A percentile compares a stretch with the other conserved stretches of the same genome.
Evolutionary conservation across 2,797 vertebrate species (phyloP).

Genomic region (Amazona ochrocephala): DNA sequence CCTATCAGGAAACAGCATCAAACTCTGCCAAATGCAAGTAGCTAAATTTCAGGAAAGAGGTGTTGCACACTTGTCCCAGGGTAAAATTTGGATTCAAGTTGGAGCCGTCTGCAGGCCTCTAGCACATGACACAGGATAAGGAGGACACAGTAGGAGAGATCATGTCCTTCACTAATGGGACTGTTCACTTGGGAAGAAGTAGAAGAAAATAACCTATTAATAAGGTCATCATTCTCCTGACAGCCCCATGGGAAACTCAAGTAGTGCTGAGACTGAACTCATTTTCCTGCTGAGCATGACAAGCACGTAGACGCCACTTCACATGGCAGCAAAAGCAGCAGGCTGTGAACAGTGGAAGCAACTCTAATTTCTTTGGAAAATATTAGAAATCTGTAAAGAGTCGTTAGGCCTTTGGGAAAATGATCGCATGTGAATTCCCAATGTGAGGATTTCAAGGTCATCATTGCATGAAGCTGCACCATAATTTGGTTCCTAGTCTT

Average conservation of each 20-base stretch:
- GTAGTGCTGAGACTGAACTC: not conserved
- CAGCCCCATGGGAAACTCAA: not conserved
- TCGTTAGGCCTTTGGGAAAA: not conserved
- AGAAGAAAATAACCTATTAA: conserved; percentile 54
- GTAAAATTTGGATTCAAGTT: not conserved
- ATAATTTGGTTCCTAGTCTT: not conserved
- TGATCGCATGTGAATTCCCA: not conserved
- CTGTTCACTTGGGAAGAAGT: conserved; percentile 18
- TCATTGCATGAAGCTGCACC: not conserved
- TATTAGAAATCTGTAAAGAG: not conserved
- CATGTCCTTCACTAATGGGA: not conserved
- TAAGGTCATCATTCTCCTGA: not conserved
- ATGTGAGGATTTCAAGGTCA: not conserved
- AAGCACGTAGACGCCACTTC: not conserved
- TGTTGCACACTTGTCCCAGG: not conserved
- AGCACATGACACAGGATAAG: not conserved
- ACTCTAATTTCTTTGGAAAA: not conserved
- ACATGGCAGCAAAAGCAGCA: not conserved
- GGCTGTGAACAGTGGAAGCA: not conserved
- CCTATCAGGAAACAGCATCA: not conserved
- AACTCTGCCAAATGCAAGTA: not conserved
- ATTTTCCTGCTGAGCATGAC: not conserved
- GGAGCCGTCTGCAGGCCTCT: not conserved
- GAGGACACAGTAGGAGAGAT: not conserved
- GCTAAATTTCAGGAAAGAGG: not conserved